These are phyloP conservation scores for Crotophaga sulcirostris DNA, from an alignment of 2,113 vertebrate species.

Conservation along the genomic window DNA sequence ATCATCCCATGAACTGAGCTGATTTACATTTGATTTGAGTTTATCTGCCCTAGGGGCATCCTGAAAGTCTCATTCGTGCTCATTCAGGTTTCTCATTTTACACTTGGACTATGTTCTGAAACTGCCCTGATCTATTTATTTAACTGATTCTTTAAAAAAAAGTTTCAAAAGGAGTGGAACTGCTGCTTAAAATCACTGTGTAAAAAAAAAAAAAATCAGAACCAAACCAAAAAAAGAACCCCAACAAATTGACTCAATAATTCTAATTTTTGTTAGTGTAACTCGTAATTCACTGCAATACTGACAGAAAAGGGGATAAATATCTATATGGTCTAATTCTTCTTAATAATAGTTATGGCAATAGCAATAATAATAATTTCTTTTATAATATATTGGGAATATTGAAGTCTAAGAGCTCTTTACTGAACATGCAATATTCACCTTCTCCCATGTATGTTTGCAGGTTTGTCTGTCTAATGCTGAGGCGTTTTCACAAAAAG, in stretches of 20 bases:
- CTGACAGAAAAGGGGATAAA: background rate
- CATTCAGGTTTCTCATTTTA: background rate
- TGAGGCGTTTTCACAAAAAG: background rate
- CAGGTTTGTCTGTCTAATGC: background rate
- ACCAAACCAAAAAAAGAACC: rapidly evolving
- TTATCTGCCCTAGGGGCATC: background rate
- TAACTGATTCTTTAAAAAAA: background rate
- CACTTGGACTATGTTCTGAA: background rate
- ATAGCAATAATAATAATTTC: background rate
- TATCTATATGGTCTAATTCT: background rate
- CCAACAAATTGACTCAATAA: background rate
- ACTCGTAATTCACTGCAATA: background rate
- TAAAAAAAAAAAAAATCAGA: background rate
- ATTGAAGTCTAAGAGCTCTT: background rate
- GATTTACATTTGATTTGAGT: background rate
- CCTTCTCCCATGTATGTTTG: background rate
- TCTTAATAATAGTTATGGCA: background rate
- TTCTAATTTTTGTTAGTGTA: background rate
- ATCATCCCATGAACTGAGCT: background rate
- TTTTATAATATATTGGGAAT: background rate
- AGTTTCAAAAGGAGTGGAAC: background rate
- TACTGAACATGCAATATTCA: background rate
- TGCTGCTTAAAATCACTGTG: background rate
- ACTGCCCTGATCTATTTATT: background rate
- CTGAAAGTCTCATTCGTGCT: background rate